Base-by-base conservation (phyloP, 1,140 invertebrate genomes). In the Bicyclus anynana region DNA sequence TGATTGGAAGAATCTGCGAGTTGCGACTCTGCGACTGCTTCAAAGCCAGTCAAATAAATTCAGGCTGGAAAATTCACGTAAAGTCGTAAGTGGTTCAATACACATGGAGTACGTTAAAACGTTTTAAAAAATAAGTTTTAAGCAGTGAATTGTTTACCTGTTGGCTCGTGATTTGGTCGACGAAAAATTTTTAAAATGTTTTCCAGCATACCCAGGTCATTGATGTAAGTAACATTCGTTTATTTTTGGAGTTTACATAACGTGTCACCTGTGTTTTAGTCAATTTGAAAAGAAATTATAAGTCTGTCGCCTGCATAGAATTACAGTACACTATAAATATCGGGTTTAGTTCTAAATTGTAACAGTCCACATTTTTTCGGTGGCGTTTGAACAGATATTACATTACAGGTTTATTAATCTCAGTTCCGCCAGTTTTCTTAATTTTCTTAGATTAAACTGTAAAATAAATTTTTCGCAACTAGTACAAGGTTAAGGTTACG, bases 241-340 rank as follows among this genome's bases (percentile, higher is more conserved):
- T 86, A 84, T 86, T 84, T 85, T 85, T 59, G 71, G 72, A 82
- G 79, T 88, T 88, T 88, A 88, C 80, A 85, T 88, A 88, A 88
- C 83, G 66, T 81, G 80, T 84, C 77, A 84, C 77, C 79, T 86
- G 75, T 80, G 74, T 82, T 81, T 80, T 77, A 69, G 65, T 51
- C 21, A 52, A 79, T 80, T 79, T 79, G 67, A 72, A 76, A 70
- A 77, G 66, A 77, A 77, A 77, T 69, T 75, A 49, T 56, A 61
- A 48, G 37, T n/a, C 29, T 64, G 58, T 62, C 64, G 53, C 18
- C 38, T 35, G 37, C 33, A 48, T 49, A 40, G 21, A 48, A 9
- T 35, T 59, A 20, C 21, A 10, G 12, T 14, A 38, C 13, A 12
- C 13, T 4, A 1, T 35, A 13, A n/a, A 16, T 16, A 16, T 38